A percentile compares a stretch with the other conserved stretches of the same genome.
phyloP scores from a whole-genome alignment of 1,140 invertebrate species.

The Drosophila arawakana region DNA sequence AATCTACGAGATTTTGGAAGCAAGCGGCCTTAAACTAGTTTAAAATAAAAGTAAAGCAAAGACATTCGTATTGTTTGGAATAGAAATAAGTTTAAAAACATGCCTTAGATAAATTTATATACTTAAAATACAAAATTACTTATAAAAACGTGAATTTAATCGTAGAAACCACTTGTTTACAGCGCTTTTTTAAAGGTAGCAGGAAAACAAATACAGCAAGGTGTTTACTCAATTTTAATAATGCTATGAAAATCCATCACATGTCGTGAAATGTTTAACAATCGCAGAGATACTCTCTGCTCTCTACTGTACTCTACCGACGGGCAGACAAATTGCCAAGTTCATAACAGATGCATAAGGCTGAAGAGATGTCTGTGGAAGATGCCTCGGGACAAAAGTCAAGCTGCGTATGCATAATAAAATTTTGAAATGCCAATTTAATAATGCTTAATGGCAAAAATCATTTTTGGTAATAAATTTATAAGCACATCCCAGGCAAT shows the following conservation, averaged over 20 bases:
- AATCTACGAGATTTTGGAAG: background rate
- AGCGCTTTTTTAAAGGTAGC: too few species aligned
- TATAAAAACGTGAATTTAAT: too few species aligned
- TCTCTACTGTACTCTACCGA: background rate
- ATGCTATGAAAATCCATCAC: conserved; percentile 2
- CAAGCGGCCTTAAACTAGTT: background rate
- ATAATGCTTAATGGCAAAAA: conserved; percentile 80
- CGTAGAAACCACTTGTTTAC: too few species aligned
- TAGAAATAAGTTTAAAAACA: background rate
- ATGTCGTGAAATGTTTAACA: background rate
- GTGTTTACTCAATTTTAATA: conserved; percentile 9
- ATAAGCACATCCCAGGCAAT: conserved; percentile 58
- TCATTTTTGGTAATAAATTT: conserved; percentile 80
- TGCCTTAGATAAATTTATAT: background rate
- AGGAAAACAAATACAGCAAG: background rate
- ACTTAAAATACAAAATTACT: too few species aligned
- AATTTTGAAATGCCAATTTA: conserved; percentile 77
- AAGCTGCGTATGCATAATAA: conserved; percentile 55
- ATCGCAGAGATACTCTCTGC: background rate
- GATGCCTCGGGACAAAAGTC: conserved; percentile 46
- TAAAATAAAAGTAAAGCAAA: background rate
- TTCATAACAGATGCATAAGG: background rate
- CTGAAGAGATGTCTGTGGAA: background rate
- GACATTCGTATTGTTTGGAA: background rate
- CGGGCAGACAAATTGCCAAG: conserved; percentile 6